These are phyloP conservation scores for Mellilla xanthometata DNA, from an alignment of 2,888 invertebrate species.

Conservation along the genomic window DNA sequence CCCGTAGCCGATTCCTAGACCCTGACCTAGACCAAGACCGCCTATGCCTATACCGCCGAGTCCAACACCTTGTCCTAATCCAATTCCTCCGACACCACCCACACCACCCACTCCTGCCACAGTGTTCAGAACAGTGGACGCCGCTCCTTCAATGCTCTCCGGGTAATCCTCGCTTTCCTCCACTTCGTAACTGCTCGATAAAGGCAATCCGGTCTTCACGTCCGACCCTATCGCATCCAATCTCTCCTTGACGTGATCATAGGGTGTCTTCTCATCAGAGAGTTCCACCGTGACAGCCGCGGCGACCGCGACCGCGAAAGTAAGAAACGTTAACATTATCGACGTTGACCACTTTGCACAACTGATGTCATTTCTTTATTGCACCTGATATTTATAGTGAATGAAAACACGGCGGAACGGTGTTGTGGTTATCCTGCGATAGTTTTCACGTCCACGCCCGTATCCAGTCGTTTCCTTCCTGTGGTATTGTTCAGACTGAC, in stretches of 20 bases:
- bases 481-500: slow-evolving; percentile 78
- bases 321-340: slow-evolving; percentile 61
- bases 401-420: slow-evolving; percentile 74
- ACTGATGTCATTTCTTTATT: slow-evolving; percentile 73
- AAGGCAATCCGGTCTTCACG: slow-evolving; percentile 56
- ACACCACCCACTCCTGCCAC: slow-evolving; percentile 56
- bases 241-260: slow-evolving; percentile 70
- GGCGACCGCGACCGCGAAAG: slow-evolving; percentile 49
- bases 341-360: slow-evolving; percentile 55
- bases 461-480: slow-evolving; percentile 76
- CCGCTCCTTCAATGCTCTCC: slow-evolving; percentile 69
- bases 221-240: slow-evolving; percentile 62
- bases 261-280: slow-evolving; percentile 68
- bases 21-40: slow-evolving; percentile 40
- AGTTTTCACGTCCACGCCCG: slow-evolving; percentile 67
- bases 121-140: slow-evolving; percentile 64
- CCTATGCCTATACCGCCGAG: slow-evolving; percentile 40
- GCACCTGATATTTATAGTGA: slow-evolving; percentile 76
- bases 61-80: slow-evolving; percentile 34
- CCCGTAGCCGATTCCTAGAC: slow-evolving; percentile 36
- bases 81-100: slow-evolving; percentile 36
- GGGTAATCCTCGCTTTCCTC: slow-evolving; percentile 84
- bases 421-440: slow-evolving; percentile 63
- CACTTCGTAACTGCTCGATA: slow-evolving; percentile 80
- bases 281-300: slow-evolving; percentile 61